Conservation (phyloP, 2,888 invertebrate species). For the Apoda limacodes region DNA sequence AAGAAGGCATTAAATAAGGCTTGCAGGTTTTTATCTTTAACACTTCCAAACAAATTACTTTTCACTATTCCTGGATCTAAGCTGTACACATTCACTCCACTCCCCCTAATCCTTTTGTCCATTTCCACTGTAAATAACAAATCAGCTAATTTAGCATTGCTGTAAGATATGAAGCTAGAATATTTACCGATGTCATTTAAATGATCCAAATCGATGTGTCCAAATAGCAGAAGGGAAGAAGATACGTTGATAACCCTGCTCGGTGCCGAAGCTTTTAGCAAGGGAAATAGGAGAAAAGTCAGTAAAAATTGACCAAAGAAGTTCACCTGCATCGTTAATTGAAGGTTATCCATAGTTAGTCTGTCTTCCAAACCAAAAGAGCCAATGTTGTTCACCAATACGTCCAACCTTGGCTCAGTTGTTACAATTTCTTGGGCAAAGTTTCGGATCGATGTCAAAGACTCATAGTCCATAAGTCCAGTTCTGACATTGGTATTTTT, state of each 20-base stretch:
- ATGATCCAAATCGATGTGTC: conserved; percentile 76
- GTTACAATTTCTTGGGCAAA: conserved; percentile 68
- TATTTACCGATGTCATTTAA: conserved; percentile 76
- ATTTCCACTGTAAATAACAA: conserved; percentile 64
- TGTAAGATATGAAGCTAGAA: conserved; percentile 67
- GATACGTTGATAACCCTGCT: conserved; percentile 43
- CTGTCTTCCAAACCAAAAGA: conserved; percentile 41
- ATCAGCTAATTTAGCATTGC: conserved; percentile 50
- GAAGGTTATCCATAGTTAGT: conserved; percentile 70
- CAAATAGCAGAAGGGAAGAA: conserved; percentile 73
- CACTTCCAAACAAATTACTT: conserved; percentile 79
- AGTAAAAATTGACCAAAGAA: conserved; percentile 45
- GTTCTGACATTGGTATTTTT: conserved; percentile 30
- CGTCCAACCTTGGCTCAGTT: conserved; percentile 56
- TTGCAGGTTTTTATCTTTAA: conserved; percentile 24
- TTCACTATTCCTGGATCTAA: conserved; percentile 87
- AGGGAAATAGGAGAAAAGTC: conserved; percentile 40
- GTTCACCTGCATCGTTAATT: conserved; percentile 72
- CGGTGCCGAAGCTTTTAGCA: conserved; percentile 37
- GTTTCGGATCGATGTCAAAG: conserved; percentile 59
- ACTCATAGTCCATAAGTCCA: conserved; percentile 59
- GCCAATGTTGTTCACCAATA: conserved; percentile 61
- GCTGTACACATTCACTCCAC: conserved; percentile 80
- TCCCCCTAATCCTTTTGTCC: conserved; percentile 30
- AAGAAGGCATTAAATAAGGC: conserved; percentile 28